Conservation (phyloP, 2,888 invertebrate species). For the Stenodema calcarata region DNA sequence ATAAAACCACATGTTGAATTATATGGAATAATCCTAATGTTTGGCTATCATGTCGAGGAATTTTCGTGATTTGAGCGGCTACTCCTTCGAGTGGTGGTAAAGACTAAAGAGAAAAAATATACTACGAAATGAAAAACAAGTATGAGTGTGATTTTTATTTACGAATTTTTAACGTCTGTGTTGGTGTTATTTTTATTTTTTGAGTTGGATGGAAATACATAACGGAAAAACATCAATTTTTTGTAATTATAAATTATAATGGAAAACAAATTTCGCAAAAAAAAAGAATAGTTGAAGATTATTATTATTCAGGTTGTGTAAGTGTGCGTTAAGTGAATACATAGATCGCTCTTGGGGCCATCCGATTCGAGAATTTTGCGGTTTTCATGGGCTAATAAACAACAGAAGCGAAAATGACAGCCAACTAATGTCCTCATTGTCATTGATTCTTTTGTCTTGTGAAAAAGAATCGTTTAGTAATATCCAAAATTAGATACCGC, state of each 20-base stretch:
- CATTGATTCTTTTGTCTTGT: too few relatives aligned
- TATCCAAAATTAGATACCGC: background rate
- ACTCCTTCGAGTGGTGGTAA: constrained; percentile 12
- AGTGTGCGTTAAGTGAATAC: constrained; percentile 46
- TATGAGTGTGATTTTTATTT: constrained; percentile 9
- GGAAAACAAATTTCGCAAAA: background rate
- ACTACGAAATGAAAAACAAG: background rate
- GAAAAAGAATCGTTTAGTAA: background rate
- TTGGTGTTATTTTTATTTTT: constrained; percentile 18
- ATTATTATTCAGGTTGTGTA: constrained; percentile 49
- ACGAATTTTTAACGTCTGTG: background rate
- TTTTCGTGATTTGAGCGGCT: background rate
- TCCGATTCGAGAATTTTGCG: background rate
- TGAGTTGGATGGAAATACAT: background rate
- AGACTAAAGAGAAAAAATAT: background rate
- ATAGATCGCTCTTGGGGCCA: constrained; percentile 24
- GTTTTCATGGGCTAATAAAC: too few relatives aligned
- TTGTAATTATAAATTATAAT: background rate
- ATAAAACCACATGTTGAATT: background rate
- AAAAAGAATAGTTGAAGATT: constrained; percentile 4
- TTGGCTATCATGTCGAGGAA: background rate
- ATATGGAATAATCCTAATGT: background rate
- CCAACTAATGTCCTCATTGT: too few relatives aligned
- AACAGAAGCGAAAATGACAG: too few relatives aligned
- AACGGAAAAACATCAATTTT: background rate